These are phyloP conservation scores for Lordiphosa clarofinis DNA, from an alignment of 1,140 invertebrate genomes.

Conservation along the genomic window DNA sequence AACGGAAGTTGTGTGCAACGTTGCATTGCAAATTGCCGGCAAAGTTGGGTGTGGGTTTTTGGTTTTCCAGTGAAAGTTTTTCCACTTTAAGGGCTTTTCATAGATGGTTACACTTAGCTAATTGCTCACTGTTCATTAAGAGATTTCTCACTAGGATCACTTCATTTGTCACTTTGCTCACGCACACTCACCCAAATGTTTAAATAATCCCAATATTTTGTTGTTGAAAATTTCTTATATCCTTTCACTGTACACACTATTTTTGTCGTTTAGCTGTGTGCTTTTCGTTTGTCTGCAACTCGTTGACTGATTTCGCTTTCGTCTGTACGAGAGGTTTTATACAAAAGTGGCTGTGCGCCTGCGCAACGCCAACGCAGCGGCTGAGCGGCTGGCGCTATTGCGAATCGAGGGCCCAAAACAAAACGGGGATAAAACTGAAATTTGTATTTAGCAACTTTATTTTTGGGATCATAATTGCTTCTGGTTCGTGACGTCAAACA, in stretches of 20 bases:
- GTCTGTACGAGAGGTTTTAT: conserved; percentile 59
- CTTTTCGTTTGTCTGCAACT: conserved; percentile 54
- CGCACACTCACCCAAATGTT: too few relatives aligned
- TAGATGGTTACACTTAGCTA: too few relatives aligned
- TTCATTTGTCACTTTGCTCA: too few relatives aligned
- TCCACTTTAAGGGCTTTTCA: conserved; percentile 15
- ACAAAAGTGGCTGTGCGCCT: conserved; percentile 57
- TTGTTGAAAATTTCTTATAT: conserved; percentile 34
- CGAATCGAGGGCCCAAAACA: conserved; percentile 69
- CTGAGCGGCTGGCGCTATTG: conserved; percentile 23
- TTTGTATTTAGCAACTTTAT: conserved; percentile 47
- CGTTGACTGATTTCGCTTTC: conserved; percentile 76
- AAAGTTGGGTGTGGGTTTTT: conserved; percentile 10
- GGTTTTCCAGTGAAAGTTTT: conserved; percentile 55
- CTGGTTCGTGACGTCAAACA: conserved; percentile 35
- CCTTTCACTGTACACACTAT: conserved; percentile 58
- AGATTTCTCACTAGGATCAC: too few relatives aligned
- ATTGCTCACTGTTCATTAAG: too few relatives aligned
- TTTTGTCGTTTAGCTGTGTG: conserved; percentile 33
- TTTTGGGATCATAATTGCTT: conserved; percentile 6
- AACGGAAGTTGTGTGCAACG: conserved; percentile 65
- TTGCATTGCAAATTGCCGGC: conserved; percentile 67
- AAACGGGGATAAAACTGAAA: conserved; percentile 36
- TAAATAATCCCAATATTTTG: too few relatives aligned
- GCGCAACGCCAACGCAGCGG: conserved; percentile 37